These are phyloP conservation scores for Philaethria dido DNA, from an alignment of 2,888 invertebrate genomes.

Conservation along the genomic window DNA sequence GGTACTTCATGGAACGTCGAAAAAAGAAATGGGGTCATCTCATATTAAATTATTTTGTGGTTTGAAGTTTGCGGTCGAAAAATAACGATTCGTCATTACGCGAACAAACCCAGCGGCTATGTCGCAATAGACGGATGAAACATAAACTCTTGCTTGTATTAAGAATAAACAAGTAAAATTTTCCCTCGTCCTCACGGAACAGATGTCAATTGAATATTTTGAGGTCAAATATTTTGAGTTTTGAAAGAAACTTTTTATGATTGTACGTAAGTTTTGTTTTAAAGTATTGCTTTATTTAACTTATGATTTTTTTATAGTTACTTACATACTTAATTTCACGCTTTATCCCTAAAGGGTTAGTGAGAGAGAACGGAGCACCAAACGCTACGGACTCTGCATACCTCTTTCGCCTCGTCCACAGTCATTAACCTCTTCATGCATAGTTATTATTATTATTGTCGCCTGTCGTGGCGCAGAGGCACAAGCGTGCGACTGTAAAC, in stretches of 20 bases:
- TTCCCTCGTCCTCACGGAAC: conserved; percentile 25
- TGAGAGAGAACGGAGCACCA: no score
- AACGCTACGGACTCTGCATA: no score
- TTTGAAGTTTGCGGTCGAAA: conserved; percentile 23
- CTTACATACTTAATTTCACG: no score
- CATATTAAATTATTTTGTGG: conserved; percentile 29
- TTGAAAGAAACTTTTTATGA: background rate
- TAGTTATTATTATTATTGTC: no score
- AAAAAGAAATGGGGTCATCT: conserved; percentile 31
- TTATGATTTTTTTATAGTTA: no score
- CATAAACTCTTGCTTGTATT: conserved; percentile 22
- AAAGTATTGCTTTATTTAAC: background rate
- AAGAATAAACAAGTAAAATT: conserved; percentile 17
- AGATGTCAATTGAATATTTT: conserved; percentile 31
- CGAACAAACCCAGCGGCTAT: conserved; percentile 16
- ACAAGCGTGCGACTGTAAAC: no score
- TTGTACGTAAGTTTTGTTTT: background rate
- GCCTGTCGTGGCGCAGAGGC: no score
- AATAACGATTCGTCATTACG: conserved; percentile 30
- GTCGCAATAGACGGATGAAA: conserved; percentile 14
- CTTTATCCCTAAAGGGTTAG: no score
- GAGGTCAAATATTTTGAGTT: background rate
- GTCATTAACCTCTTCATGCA: no score
- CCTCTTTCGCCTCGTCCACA: no score
- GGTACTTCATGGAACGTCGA: conserved; percentile 16